phyloP scores from a whole-genome alignment of 2,113 vertebrate genomes.

The Heterochromis multidens region DNA sequence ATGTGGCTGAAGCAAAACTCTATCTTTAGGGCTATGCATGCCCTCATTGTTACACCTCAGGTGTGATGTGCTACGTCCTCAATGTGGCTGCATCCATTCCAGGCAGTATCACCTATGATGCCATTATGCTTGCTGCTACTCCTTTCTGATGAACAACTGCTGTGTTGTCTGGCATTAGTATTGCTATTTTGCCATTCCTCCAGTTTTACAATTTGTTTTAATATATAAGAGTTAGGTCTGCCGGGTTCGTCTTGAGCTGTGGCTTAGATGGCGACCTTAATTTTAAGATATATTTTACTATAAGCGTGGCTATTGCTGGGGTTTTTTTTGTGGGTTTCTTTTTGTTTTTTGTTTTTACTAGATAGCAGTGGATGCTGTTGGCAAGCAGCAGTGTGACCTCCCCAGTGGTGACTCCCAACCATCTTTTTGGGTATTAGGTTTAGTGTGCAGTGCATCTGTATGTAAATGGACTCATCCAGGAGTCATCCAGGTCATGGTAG shows the following conservation, averaged over 20 bases:
- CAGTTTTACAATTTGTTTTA: background rate
- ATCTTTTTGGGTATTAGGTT: no score
- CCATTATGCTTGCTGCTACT: background rate
- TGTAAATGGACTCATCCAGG: no score
- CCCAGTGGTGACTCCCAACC: no score
- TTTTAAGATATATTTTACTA: no score
- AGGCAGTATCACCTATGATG: background rate
- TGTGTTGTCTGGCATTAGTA: background rate
- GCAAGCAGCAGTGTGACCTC: no score
- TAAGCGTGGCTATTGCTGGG: no score
- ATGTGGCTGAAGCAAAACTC: background rate
- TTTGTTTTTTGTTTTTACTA: no score
- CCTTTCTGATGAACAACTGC: background rate
- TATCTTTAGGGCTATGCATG: background rate
- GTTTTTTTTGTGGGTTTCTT: no score
- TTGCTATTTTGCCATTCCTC: background rate
- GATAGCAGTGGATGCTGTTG: no score
- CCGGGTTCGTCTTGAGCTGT: background rate
- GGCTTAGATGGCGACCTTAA: background rate
- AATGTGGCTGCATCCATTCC: background rate
- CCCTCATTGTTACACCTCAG: background rate
- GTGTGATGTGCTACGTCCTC: background rate
- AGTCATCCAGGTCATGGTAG: no score
- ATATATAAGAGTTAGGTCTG: background rate
- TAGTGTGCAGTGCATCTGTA: no score